Conservation (phyloP, 23 tunicate genomes). For the Phallusia fumigata region DNA sequence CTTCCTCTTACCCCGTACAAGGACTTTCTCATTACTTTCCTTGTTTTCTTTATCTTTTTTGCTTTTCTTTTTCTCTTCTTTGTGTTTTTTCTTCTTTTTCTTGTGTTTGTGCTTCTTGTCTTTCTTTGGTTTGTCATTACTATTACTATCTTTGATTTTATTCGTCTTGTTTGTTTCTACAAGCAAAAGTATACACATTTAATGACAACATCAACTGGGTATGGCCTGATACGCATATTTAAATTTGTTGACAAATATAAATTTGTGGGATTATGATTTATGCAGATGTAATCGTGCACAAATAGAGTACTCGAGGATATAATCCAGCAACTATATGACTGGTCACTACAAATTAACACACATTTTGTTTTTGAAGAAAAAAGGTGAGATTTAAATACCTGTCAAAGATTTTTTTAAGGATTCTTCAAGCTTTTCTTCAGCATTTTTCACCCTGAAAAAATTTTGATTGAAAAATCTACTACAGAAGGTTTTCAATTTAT, state of each 20-base stretch:
- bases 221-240: no score
- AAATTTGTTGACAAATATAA: no score
- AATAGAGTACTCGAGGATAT: no score
- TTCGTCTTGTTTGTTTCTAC: not conserved
- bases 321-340: no score
- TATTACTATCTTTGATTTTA: not conserved
- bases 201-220: no score
- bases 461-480: no score
- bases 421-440: not conserved
- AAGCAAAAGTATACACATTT: not conserved
- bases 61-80: constrained; percentile 34
- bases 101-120: constrained; percentile 29
- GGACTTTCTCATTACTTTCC: not conserved
- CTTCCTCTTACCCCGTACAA: not conserved
- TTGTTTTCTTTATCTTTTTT: constrained; percentile 14
- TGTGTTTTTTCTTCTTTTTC: constrained; percentile 41
- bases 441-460: not conserved
- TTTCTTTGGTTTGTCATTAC: not conserved
- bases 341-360: no score
- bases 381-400: not conserved
- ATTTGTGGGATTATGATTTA: no score
- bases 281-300: no score
- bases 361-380: no score
- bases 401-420: not conserved
- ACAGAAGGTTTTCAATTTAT: no score